phyloP scores from a whole-genome alignment of 64 coral and sea anemone species.

The Hydrozoanthus tunicans region DNA sequence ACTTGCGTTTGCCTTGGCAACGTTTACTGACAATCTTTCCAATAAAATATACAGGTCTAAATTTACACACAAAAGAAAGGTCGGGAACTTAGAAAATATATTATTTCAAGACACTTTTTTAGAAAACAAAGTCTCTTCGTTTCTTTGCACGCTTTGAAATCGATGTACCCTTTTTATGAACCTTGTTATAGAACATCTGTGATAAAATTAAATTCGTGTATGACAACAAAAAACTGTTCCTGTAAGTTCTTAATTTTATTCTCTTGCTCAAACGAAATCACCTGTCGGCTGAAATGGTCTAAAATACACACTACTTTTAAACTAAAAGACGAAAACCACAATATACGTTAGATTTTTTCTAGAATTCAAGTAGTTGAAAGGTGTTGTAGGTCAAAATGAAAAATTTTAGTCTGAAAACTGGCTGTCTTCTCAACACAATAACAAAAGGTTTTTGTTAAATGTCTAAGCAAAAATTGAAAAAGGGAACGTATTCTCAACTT shows the following conservation, averaged over 20 bases:
- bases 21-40: slow-evolving; percentile 24
- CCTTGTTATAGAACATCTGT: not conserved
- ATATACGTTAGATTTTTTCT: not conserved
- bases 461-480: not conserved
- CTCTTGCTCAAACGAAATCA: not conserved
- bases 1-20: not conserved
- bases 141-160: not conserved
- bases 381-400: too few species aligned
- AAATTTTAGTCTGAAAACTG: too few species aligned
- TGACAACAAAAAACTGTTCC: not conserved
- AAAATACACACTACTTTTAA: not conserved
- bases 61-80: slow-evolving; percentile 49
- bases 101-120: not conserved
- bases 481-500: not conserved
- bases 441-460: not conserved
- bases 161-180: not conserved
- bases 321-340: not conserved
- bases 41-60: slow-evolving; percentile 55
- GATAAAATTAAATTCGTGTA: not conserved
- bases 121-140: not conserved
- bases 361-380: not conserved
- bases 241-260: not conserved
- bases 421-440: not conserved
- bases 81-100: not conserved
- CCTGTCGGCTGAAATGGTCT: not conserved